Percentiles rank a stretch among this genome's conserved stretches.
Evolutionary conservation across 2,113 vertebrate species (phyloP).

Genomic region (Tretioscincus oriximinensis): DNA sequence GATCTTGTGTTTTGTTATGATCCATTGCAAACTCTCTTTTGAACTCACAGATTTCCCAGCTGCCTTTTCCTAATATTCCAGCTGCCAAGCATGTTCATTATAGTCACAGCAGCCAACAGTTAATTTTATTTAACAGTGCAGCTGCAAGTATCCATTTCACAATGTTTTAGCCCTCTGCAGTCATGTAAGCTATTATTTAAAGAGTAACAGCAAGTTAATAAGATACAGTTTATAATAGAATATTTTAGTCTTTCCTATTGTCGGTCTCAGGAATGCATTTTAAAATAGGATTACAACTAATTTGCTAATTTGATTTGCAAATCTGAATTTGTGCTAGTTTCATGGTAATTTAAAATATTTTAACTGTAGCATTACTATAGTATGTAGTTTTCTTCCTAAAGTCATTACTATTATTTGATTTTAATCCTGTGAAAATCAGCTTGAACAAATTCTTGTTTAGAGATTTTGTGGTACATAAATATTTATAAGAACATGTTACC

Average conservation of each 20-base stretch:
- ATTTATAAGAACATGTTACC: background rate
- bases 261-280: background rate
- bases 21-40: too few species aligned
- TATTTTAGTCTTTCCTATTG: background rate
- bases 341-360: background rate
- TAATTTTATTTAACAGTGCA: slow-evolving; percentile 15
- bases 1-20: background rate
- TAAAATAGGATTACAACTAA: background rate
- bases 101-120: background rate
- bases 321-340: background rate
- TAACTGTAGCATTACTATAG: background rate
- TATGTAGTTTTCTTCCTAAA: too few species aligned
- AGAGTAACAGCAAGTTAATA: background rate
- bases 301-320: background rate
- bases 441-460: background rate
- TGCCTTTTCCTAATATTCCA: slow-evolving; percentile 8
- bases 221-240: background rate
- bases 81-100: slow-evolving; percentile 14
- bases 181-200: background rate
- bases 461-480: background rate
- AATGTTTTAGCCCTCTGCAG: background rate
- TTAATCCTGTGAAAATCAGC: too few species aligned
- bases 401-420: background rate
- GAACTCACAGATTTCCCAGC: background rate
- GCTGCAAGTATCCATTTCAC: slow-evolving; percentile 4